Evolutionary conservation across 2,888 invertebrate species (phyloP).

Genomic region (Campoplex capitator): DNA sequence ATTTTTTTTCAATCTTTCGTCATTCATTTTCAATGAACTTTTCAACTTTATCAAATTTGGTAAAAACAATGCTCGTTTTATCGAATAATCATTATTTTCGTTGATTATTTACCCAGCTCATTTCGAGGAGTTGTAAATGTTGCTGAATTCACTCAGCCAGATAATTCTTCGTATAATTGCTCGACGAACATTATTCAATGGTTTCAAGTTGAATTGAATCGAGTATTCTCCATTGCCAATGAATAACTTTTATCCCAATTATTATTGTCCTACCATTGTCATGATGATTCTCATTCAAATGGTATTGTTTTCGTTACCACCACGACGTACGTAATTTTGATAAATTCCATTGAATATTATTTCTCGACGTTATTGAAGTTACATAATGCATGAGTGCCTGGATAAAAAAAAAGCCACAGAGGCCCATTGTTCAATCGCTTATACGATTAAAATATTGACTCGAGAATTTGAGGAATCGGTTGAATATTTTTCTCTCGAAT

Average conservation of each 20-base stretch:
- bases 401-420: neutral
- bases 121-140: neutral
- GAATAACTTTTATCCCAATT: neutral
- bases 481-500: constrained; percentile 5
- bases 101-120: neutral
- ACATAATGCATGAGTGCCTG: neutral
- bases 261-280: neutral
- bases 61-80: neutral
- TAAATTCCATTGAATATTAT: constrained; percentile 3
- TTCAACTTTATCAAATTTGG: neutral
- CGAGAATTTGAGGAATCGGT: neutral
- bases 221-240: neutral
- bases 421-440: neutral
- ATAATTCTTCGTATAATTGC: neutral
- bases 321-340: neutral
- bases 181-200: neutral
- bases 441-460: constrained; percentile 7
- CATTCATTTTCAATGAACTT: neutral
- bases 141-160: neutral
- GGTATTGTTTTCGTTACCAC: neutral
- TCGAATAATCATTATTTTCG: neutral
- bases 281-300: neutral
- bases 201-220: neutral
- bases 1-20: neutral
- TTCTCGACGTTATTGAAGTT: neutral